phyloP scores from a whole-genome alignment of 2,797 vertebrate genomes.

The Hydrolagus colliei region DNA sequence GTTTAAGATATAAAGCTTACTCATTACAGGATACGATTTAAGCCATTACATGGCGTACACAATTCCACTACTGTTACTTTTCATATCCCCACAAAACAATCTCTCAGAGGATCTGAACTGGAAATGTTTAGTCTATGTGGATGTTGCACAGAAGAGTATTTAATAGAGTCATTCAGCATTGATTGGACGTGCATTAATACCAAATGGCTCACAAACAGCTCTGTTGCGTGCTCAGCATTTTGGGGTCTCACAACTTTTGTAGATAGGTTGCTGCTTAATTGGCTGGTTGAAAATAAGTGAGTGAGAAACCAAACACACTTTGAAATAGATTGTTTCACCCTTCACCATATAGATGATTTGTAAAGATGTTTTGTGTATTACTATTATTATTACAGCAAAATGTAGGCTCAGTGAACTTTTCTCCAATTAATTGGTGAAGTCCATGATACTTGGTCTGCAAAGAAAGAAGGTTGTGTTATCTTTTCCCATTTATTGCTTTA shows the following conservation, averaged over 20 bases:
- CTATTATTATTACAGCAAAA: background rate
- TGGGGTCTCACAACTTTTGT: background rate
- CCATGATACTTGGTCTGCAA: background rate
- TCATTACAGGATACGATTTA: background rate
- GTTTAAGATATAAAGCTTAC: background rate
- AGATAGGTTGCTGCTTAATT: background rate
- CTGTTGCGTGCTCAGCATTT: background rate
- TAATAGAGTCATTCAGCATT: background rate
- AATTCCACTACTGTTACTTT: background rate
- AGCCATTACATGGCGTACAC: background rate
- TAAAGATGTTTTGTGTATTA: background rate
- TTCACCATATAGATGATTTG: background rate
- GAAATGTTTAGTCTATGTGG: background rate
- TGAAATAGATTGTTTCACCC: background rate
- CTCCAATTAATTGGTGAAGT: background rate
- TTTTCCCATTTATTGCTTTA: background rate
- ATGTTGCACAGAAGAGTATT: background rate
- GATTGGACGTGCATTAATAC: background rate
- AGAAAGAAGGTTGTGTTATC: no score
- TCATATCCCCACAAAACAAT: background rate
- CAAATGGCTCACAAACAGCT: background rate
- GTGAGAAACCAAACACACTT: background rate
- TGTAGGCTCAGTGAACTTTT: no score
- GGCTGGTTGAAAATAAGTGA: background rate
- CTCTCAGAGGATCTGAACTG: background rate